Base-by-base conservation (phyloP, 2,888 invertebrate species). In the Nymphalis urticae region DNA sequence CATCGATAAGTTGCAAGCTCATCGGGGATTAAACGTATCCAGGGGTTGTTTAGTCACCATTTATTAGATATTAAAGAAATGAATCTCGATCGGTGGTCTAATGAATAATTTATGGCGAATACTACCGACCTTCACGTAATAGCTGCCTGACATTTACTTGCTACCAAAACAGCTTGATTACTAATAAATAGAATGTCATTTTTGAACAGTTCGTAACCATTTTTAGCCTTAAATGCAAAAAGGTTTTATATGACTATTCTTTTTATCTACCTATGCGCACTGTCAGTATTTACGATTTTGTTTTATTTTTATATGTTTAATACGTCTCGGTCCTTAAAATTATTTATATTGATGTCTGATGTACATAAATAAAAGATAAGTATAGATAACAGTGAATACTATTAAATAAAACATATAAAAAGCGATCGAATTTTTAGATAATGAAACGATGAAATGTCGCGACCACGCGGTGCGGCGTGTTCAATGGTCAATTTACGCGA, bases 401-500 rank as follows among this genome's bases (percentile, higher is more conserved):
- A 61, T 58, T 47, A 48, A 4, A 19, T 51, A 27, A 47, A 51
- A 48, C 10, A 42, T 1, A 42, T 10, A 13, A 42, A 42, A 42
- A 42, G 13, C 42, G 42, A 42, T 42, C 42, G 10, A 42, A 61
- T 47, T 32, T 16, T 19, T 53, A 60, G 21, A 19, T 48, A 17
- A 27, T 58, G 58, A 65, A 64, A 65, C 62, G 64, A 64, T 58
- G 68, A 66, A 66, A 65, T 62, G 65, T 54, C 64, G 50, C 50
- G 58, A 60, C 36, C 62, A 67, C 42, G 53, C 58, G 53, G 54
- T 13, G 54, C 54, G 24, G 21, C 63, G 64, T 68, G 60, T 66
- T 66, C 72, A 69, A 68, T 71, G 74, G 77, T 73, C 79, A 79
- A 77, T 78, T 77, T 75, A 74, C 75, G 71, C 71, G 75, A 76